phyloP scores from a whole-genome alignment of 1,140 invertebrate genomes.

The Habropoda laboriosa region DNA sequence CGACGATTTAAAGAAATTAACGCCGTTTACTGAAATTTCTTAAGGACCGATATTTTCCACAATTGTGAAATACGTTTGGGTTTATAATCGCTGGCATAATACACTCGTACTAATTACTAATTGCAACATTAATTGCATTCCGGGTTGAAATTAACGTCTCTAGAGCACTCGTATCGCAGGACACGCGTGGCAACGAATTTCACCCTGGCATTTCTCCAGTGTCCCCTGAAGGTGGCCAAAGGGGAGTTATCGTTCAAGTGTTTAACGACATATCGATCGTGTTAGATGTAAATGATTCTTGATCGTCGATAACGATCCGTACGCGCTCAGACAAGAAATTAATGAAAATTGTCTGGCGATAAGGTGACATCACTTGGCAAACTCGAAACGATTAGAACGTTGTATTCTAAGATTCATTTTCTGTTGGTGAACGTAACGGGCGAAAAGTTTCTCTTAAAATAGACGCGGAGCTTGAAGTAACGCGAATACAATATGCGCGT shows the following conservation, averaged over 20 bases:
- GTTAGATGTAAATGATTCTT: neutral
- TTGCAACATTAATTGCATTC: conserved; percentile 16
- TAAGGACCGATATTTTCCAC: too few relatives aligned
- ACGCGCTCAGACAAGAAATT: neutral
- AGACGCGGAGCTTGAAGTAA: too few relatives aligned
- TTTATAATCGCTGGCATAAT: neutral
- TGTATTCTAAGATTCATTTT: neutral
- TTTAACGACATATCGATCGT: too few relatives aligned
- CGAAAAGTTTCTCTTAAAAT: too few relatives aligned
- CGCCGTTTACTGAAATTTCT: neutral
- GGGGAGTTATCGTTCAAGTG: too few relatives aligned
- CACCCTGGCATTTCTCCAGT: too few relatives aligned
- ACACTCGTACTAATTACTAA: neutral
- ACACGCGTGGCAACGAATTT: too few relatives aligned
- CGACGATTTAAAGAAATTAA: neutral
- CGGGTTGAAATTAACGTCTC: neutral
- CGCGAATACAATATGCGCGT: too few relatives aligned
- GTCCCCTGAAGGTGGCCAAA: too few relatives aligned
- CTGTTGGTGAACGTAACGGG: too few relatives aligned
- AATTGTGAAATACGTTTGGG: neutral
- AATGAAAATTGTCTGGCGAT: neutral
- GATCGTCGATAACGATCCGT: neutral
- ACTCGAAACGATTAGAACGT: neutral
- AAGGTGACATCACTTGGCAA: neutral
- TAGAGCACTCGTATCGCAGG: neutral